Conservation (phyloP, 2,113 vertebrate species). For the Mobula birostris region DNA sequence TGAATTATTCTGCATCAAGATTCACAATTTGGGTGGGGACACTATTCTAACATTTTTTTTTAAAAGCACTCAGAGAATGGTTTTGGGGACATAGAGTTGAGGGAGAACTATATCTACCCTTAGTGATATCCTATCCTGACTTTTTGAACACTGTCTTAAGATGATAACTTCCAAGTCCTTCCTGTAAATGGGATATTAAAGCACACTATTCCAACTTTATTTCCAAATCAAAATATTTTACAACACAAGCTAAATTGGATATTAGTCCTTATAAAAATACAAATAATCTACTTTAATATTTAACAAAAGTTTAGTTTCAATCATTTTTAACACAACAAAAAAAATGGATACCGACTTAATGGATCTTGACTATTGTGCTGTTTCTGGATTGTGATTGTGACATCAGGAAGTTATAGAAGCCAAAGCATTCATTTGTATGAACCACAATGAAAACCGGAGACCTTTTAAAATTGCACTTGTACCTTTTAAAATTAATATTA, state of each 20-base stretch:
- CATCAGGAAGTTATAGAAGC: neutral
- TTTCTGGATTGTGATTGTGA: neutral
- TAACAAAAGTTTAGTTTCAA: neutral
- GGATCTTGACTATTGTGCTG: neutral
- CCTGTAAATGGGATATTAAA: neutral
- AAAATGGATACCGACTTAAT: neutral
- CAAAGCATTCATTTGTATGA: neutral
- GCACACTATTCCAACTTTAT: neutral
- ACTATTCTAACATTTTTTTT: neutral
- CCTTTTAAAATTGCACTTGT: neutral
- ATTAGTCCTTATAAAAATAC: neutral
- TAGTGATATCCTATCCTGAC: neutral
- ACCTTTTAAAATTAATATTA: neutral
- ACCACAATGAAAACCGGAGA: neutral
- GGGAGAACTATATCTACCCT: neutral
- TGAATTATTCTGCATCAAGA: neutral
- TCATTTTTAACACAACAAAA: neutral
- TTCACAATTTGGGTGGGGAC: neutral
- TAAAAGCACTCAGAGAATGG: neutral
- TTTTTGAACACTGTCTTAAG: neutral
- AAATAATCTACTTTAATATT: neutral
- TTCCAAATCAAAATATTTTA: neutral
- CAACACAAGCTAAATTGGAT: neutral
- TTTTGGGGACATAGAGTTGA: too few species aligned
- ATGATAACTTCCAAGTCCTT: neutral